Evolutionary conservation across 2,113 vertebrate species (phyloP).

Genomic region (Equus przewalskii): DNA sequence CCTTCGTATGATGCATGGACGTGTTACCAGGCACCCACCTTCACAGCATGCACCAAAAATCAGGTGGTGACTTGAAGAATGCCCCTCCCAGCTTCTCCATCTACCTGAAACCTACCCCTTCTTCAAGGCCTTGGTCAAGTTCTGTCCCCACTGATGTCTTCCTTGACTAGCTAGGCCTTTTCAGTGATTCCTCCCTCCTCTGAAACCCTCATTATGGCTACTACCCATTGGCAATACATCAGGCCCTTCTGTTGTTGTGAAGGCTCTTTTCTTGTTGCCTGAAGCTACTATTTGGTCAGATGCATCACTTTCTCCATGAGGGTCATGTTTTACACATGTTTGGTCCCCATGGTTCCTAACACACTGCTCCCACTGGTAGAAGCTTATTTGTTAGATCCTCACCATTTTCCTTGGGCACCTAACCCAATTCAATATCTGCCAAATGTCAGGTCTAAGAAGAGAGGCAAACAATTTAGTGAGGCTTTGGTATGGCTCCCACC

Average conservation of each 20-base stretch:
- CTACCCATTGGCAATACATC: neutral
- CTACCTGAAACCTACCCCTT: neutral
- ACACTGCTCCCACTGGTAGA: neutral
- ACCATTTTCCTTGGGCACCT: neutral
- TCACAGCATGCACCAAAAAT: neutral
- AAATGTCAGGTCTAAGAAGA: neutral
- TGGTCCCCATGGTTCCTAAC: neutral
- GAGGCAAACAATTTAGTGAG: neutral
- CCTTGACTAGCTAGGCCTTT: too few relatives aligned
- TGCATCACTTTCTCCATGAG: neutral
- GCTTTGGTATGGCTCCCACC: neutral
- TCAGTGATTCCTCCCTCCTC: neutral
- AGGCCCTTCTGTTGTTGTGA: neutral
- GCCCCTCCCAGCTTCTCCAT: neutral
- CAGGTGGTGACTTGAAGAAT: neutral
- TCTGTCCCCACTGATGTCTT: neutral
- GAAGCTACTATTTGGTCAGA: neutral
- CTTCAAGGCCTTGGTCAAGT: neutral
- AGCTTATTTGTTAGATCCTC: neutral
- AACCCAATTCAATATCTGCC: neutral
- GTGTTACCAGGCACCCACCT: neutral
- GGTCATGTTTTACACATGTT: neutral
- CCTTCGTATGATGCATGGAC: fast-evolving
- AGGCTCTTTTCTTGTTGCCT: neutral
- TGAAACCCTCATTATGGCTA: neutral